Base-by-base conservation (phyloP, 1,140 invertebrate genomes). In the Brachionus rubens region DNA sequence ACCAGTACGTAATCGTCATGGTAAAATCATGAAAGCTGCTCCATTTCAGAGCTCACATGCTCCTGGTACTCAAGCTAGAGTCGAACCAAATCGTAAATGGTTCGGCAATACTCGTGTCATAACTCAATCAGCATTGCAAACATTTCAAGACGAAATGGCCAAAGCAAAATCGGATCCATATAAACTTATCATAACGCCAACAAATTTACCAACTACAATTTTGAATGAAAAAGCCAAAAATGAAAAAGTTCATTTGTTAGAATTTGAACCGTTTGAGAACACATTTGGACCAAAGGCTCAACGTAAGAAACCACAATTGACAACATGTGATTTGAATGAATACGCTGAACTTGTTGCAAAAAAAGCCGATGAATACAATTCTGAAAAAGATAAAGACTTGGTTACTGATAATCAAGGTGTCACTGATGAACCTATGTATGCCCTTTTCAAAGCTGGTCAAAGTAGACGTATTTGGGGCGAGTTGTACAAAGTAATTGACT, bases 391-490 rank as follows among this genome's bases (percentile, higher is more conserved):
- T 36, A 36, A 30, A 16, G 68, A 75, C 43, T 59, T 62, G 30
- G 41, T 75, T 7, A 6, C 16, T 28, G 59, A 77, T n/a, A 36
- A 77, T 47, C 46, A 78, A 30, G 48, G 59, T 33, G 77, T 67
- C 3, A 83, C 80, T 77, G 79, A 82, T 52, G 81, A 81, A 77
- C 65, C 80, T n/a, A 75, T 77, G 40, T 86, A 86, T 77, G 80
- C 86, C 46, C 80, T 87, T 0, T 88, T 88, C 79, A 83, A 82
- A 77, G 87, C 86, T 54, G 97, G 96, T 3, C 93, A 96, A 82
- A 98, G 94, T 80, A 96, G 90, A 86, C 88, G 97, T 79, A 96
- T 99, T 80, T 99, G 97, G 96, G 96, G 96, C 87, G 97, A 99
- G 85, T 84, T 99, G 6, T 98, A 99, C 82, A 99, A 99, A 89